Base-by-base conservation (phyloP, 2,113 vertebrate species). In the Arothron firmamentum region DNA sequence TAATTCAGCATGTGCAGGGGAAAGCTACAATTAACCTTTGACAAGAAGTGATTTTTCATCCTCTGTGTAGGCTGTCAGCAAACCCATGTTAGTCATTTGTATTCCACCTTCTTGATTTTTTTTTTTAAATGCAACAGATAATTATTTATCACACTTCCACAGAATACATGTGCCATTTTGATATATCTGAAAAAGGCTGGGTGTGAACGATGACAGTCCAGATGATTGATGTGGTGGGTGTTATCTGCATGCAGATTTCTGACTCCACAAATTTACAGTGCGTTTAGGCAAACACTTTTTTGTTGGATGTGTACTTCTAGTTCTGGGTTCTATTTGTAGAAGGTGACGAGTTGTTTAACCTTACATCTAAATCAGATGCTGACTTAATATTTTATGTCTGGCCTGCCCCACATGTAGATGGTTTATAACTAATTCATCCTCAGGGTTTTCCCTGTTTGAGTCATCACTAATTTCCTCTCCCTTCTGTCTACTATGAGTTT, bases 311-410 rank as follows among this genome's bases (percentile, higher is more conserved):
- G 58, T 7, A 59, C 43, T 63, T 42, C 20, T 25, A 56, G 43
- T 64, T 78, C 23, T 4, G 47, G 68, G 50, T 53, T 50, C 38
- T 25, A 25, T n/a, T 34, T 34, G 46, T 8, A 56, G 49, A 23
- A 53, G 58, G 17, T 18, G 45, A 34, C 72, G 46, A 71, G 72
- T 74, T 79, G 56, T 74, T 70, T 62, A 67, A 77, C 71, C 64
- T 75, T 67, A 81, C 66, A 61, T 84, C 70, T 74, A 20, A 62
- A 66, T 85, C 62, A 65, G 62, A 80, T 74, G 66, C 59, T 52
- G 49, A 75, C 62, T 89, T 77, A 87, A 91, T 90, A 89, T 90
- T 91, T 89, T 16, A 90, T 78, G 72, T 60, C 67, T 87, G 34
- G 71, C 70, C 82, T 86, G 84, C 79, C 81, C 77, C 78, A 77